Evolutionary conservation across 2,888 invertebrate genomes (phyloP), one percentile per base, ranked within the genome.

Genomic region (Stictocephala bisonia): DNA sequence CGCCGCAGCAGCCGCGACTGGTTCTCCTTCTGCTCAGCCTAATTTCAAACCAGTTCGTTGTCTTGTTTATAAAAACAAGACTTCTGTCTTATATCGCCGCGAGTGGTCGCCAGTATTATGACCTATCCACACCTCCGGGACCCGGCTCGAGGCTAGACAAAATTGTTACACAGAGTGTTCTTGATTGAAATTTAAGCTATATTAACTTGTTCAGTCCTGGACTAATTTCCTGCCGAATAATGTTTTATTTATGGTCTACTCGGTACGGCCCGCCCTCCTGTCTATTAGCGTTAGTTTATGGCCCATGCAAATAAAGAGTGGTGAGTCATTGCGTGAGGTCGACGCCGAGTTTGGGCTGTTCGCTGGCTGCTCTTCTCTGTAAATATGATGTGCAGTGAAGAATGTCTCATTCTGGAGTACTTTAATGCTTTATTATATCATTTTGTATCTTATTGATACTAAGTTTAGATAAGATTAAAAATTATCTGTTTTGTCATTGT

Each of bases 181-280:
- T 26, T 60, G 60, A 60, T 60, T 60, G 60, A 60, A 60, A 60
- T 60, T 60, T 60, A 60, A 60, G 40, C 60, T 60, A 18, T 60
- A 60, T 40, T 60, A 60, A 60, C 40, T 60, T 60, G 60, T 60
- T 60, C 26, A 40, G n/a, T n/a, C 60, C 20, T n/a, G 35, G 41
- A 60, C 60, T 60, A 35, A 60, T 60, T 22, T 31, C 9, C 4
- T 31, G 60, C 11, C 40, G 60, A 60, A 60, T 60, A 60, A 60
- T 60, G 60, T 60, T 60, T 60, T 60, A 60, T 60, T 60, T 58
- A 60, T 40, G 40, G 29, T 20, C 22, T 20, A 56, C 29, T 31
- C 56, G 56, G 40, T n/a, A 7, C 4, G 44, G n/a, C 4, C 7
- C 60, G 60, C 60, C 60, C 58, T 18, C 60, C 26, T 60, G 60